Evolutionary conservation across 64 coral and sea anemone genomes (phyloP), one percentile per base, ranked within the genome.

Genomic region (Cladopsammia gracilis): DNA sequence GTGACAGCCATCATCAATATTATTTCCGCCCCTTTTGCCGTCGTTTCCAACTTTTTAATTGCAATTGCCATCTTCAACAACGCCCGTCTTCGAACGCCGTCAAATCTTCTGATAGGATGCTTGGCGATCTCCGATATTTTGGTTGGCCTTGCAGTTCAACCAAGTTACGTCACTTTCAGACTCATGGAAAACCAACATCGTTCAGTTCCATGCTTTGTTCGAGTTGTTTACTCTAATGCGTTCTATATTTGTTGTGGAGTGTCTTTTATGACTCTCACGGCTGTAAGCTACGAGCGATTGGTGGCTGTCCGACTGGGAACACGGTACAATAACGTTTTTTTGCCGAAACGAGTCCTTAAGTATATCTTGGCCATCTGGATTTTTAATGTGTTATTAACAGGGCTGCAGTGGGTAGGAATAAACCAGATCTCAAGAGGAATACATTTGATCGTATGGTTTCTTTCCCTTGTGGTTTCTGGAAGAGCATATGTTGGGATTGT

Each of bases 181-280:
- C 48, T 92, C 19, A 47, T 72, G 43, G 90, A 92, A 92, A 92
- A 92, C 23, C 19, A 86, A 58, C 62, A 86, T 76, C 58, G 76
- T 13, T 86, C 85, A 14, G 90, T 92, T 25, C 85, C 82, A 6
- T 92, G 90, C 58, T 70, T 84, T 4, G 25, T 86, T 43, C 60
- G 70, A 67, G 42, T 92, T 43, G 64, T 77, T 1, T 92, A 92
- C 64, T 75, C 81, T 20, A 86, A 82, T 54, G 85, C 70, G 8
- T 92, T 92, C n/a, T 92, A 76, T 46, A 66, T 92, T 20, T 92
- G 81, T 44, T 86, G 76, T 16, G 90, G 90, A 15, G 82, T 92
- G 62, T 86, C 90, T 19, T 86, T 86, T 76, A 92, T 92, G 90
- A 92, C 90, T 15, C 54, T 92, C 14, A 76, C 69, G 46, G 58